Base-by-base conservation (phyloP, 2,797 vertebrate species). In the Antennarius maculatus region DNA sequence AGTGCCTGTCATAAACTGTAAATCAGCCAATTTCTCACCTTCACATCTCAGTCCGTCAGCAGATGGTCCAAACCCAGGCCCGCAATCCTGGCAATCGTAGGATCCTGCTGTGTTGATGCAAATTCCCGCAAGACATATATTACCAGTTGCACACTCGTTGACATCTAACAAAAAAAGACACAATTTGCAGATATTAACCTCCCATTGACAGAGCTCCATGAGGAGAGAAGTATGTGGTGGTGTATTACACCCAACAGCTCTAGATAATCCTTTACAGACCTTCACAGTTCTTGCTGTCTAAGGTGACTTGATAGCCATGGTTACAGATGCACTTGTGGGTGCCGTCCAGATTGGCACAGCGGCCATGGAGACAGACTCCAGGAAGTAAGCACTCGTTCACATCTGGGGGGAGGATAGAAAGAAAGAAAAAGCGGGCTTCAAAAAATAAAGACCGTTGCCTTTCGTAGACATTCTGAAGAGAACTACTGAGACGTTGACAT, bases 41-140 rank as follows among this genome's bases (percentile, higher is more conserved):
- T 96, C 92, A 77, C 95, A 96, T 7, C 45, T 88, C 63, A 91
- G 91, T 73, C 95, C 89, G 8, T 94, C 94, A 56, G 87, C 83
- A 54, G 95, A 95, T 27, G 92, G 72, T 39, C 77, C 41, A 54
- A 95, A 96, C 68, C 96, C 95, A 0, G 89, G 58, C 4, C 87
- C 83, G 67, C 95, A 97, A 67, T 85, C 69, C 53, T 89, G 84
- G 78, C 95, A 97, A 76, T 88, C 84, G 63, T 93, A 95, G 77
- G 94, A 96, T 67, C 95, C 95, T 55, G 92, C 86, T 0, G 90
- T 91, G 85, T 96, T 96, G 84, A 94, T 84, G 85, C 95, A 97
- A 70, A 95, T 92, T 82, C 92, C 92, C 0, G 55, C 74, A 2
- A 88, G 91, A 83, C 96, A 97, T 52, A 54, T 84, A 86, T 39